A percentile compares a stretch with the other conserved stretches of the same genome.
Evolutionary conservation across 2,888 invertebrate genomes (phyloP).

Genomic region (Cephus runcator): DNA sequence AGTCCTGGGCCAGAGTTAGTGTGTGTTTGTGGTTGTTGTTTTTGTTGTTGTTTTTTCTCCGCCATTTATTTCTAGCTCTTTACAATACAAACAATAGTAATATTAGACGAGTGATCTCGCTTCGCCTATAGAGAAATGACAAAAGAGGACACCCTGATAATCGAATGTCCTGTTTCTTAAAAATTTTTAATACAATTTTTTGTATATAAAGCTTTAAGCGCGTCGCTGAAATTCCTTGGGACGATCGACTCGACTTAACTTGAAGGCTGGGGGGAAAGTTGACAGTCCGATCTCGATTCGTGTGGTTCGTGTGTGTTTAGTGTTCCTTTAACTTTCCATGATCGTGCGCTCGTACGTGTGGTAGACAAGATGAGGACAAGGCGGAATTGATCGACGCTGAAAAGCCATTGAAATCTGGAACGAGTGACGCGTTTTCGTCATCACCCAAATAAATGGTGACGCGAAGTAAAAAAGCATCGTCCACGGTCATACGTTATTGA

Average conservation of each 20-base stretch:
- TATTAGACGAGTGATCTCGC: conserved; percentile 3
- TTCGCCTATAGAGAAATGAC: not conserved
- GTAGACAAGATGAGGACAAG: not conserved
- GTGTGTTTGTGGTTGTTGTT: conserved; percentile 46
- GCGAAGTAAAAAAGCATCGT: not conserved
- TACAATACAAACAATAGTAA: conserved; percentile 34
- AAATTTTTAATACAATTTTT: not conserved
- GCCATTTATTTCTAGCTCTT: conserved; percentile 32
- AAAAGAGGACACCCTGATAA: not conserved
- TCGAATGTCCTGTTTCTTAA: not conserved
- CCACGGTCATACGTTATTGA: not conserved
- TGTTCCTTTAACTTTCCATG: not conserved
- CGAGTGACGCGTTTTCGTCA: not conserved
- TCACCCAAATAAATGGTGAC: not conserved
- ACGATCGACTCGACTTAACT: not conserved
- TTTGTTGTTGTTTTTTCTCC: conserved; percentile 36
- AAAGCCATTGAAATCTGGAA: not conserved
- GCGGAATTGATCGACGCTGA: not conserved
- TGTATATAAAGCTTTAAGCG: not conserved
- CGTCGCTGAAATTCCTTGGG: not conserved
- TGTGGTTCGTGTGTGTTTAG: not conserved
- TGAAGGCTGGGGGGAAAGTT: not conserved
- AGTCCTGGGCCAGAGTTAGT: conserved; percentile 8
- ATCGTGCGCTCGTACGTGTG: not conserved
- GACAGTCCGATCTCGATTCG: not conserved